Percentiles rank a stretch among this genome's conserved stretches.
phyloP scores from a whole-genome alignment of 2,113 vertebrate genomes.

The Martes martes region DNA sequence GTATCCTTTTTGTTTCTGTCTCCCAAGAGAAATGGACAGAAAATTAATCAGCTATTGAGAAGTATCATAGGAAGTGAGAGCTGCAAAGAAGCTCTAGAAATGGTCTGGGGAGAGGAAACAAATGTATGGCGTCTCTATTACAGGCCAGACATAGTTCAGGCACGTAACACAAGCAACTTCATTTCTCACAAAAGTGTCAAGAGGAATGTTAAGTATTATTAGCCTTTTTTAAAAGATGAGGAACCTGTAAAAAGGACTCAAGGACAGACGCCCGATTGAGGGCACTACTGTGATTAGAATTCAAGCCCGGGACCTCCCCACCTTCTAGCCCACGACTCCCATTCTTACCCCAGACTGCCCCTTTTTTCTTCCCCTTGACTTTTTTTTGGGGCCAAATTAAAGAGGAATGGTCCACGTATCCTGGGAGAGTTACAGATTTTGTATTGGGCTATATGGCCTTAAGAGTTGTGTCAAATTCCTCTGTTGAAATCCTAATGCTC shows the following conservation, averaged over 20 bases:
- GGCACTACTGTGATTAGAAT: neutral
- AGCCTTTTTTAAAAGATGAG: neutral
- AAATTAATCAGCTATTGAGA: neutral
- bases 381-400: neutral
- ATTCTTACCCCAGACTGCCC: neutral
- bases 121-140: neutral
- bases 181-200: neutral
- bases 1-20: neutral
- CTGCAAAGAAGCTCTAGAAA: neutral
- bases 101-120: neutral
- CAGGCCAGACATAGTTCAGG: neutral
- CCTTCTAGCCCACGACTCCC: rapidly evolving
- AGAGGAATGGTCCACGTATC: neutral
- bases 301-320: neutral
- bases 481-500: neutral
- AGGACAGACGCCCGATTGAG: neutral
- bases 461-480: neutral
- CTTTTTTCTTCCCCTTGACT: neutral
- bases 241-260: neutral
- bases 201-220: neutral
- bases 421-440: neutral
- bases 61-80: neutral
- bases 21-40: neutral
- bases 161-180: neutral
- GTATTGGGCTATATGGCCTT: neutral